These are phyloP conservation scores for Trachurus trachurus DNA, from an alignment of 2,797 vertebrate genomes.

Conservation along the genomic window DNA sequence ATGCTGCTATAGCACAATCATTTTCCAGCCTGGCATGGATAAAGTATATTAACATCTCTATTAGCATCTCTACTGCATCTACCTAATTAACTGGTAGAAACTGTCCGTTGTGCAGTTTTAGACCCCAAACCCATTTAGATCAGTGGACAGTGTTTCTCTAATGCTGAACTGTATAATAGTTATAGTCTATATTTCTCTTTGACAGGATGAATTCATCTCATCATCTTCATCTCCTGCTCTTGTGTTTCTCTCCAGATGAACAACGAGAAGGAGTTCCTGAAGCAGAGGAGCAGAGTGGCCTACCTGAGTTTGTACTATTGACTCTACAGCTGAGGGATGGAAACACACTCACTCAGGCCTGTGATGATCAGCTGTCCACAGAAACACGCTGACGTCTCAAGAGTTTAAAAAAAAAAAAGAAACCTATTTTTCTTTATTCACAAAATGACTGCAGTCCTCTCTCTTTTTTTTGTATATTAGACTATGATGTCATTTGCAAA, in stretches of 20 bases:
- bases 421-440: constrained; percentile 55
- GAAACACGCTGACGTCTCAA: too few relatives aligned
- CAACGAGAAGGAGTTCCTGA: constrained; percentile 84
- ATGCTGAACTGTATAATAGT: neutral
- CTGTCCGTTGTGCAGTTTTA: neutral
- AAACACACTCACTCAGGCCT: too few relatives aligned
- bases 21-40: too few relatives aligned
- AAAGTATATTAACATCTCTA: too few relatives aligned
- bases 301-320: constrained; percentile 84
- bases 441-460: constrained; percentile 47
- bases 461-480: constrained; percentile 38
- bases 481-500: constrained; percentile 41
- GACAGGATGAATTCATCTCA: neutral
- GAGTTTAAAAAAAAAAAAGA: neutral
- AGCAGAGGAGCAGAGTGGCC: constrained; percentile 84
- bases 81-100: neutral
- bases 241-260: constrained; percentile 80
- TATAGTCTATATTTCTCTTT: neutral
- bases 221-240: neutral
- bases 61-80: too few relatives aligned
- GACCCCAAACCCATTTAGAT: too few relatives aligned
- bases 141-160: neutral
- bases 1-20: too few relatives aligned
- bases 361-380: too few relatives aligned
- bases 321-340: too few relatives aligned